phyloP scores from a whole-genome alignment of 1,140 invertebrate genomes.

The Periplaneta americana region DNA sequence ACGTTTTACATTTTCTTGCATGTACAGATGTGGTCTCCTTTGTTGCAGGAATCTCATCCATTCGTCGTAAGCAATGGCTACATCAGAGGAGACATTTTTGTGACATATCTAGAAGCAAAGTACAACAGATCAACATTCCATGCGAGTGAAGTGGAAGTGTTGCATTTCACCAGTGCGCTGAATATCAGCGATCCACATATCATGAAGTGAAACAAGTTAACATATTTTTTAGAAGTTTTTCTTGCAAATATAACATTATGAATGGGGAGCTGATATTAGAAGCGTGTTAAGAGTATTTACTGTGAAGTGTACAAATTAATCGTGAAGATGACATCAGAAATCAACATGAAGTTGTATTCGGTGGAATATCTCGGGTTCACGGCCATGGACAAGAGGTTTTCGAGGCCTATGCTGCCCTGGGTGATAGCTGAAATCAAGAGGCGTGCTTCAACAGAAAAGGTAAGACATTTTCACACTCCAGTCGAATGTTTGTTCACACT shows the following conservation, averaged over 20 bases:
- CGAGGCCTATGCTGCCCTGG: conserved; percentile 73
- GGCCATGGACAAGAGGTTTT: conserved; percentile 66
- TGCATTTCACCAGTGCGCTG: background rate
- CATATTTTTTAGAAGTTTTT: background rate
- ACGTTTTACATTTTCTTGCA: background rate
- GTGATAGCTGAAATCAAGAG: conserved; percentile 56
- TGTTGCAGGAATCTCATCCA: background rate
- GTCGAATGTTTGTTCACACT: no score
- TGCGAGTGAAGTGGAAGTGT: background rate
- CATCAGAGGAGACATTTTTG: background rate
- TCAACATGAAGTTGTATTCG: conserved; percentile 33
- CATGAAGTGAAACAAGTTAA: background rate
- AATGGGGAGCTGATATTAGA: background rate
- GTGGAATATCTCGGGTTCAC: conserved; percentile 65
- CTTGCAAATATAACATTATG: background rate
- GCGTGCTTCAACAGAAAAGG: conserved; percentile 49
- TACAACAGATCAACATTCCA: background rate
- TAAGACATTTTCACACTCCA: conserved; percentile 7
- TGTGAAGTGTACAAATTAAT: background rate
- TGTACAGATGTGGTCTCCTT: background rate
- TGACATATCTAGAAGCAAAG: background rate
- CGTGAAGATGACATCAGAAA: background rate
- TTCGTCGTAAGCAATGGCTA: background rate
- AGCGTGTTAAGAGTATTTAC: no score
- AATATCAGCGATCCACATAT: background rate